Percentiles rank a stretch among this genome's conserved stretches.
These are phyloP conservation scores for Drosophila atroscutellata DNA, from an alignment of 2,888 invertebrate species.

Conservation along the genomic window DNA sequence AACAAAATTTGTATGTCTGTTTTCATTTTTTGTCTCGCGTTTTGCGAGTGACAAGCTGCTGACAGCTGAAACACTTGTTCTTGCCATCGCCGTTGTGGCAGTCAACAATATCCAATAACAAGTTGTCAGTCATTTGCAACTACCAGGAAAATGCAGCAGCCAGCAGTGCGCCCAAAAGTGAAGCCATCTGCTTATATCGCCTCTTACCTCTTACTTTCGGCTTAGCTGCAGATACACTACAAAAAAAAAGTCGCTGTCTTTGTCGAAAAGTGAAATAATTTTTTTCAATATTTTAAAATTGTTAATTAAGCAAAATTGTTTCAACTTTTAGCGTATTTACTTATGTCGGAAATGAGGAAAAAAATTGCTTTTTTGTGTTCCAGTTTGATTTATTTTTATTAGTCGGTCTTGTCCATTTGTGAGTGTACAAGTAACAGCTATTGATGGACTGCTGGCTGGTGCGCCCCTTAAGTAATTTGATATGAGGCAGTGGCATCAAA, in stretches of 20 bases:
- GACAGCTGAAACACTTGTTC: constrained; percentile 51
- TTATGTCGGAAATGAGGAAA: background rate
- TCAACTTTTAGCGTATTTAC: background rate
- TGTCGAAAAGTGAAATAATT: background rate
- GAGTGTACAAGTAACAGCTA: constrained; percentile 4
- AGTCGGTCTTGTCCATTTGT: too few relatives aligned
- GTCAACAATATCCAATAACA: constrained; percentile 73
- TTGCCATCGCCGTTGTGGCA: constrained; percentile 39
- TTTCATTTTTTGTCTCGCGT: constrained; percentile 37
- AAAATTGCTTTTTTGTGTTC: background rate
- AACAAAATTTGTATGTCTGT: background rate
- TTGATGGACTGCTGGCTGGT: constrained; percentile 6
- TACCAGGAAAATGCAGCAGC: constrained; percentile 53
- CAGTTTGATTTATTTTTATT: background rate
- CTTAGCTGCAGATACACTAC: constrained; percentile 3
- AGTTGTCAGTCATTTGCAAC: constrained; percentile 55
- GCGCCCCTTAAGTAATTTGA: constrained; percentile 52
- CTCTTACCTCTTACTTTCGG: background rate
- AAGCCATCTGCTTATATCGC: constrained; percentile 19
- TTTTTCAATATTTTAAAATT: background rate
- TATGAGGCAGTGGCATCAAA: constrained; percentile 62
- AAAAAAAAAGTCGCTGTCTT: background rate
- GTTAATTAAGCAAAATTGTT: background rate
- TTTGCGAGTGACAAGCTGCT: constrained; percentile 51
- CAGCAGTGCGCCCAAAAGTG: constrained; percentile 5